Evolutionary conservation across 2,113 vertebrate genomes (phyloP), one percentile per base, ranked within the genome.

Genomic region (Syngnathus floridae): DNA sequence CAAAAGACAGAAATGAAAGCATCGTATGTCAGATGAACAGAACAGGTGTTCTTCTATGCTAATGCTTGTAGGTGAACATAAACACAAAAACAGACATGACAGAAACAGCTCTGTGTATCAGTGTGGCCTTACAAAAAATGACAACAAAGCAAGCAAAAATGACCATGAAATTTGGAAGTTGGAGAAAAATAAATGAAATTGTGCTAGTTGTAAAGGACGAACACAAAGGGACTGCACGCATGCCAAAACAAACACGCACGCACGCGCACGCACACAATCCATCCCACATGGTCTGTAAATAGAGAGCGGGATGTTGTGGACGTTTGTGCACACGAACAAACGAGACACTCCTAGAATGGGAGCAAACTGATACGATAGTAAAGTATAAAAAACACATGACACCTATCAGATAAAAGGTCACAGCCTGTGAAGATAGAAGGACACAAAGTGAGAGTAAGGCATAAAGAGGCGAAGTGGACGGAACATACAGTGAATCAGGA

Each of bases 201-300:
- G 55, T 57, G 31, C 55, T 19, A 7, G 17, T 37, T 35, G 12
- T 58, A 19, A 35, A 58, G 17, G 76, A 76, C 67, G 73, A 79
- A 70, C 64, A 61, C 76, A 84, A 81, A 75, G 69, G 67, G 82
- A 76, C 74, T 37, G 26, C 74, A 65, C 70, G 56, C 62, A 49
- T 63, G 45, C 21, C 38, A 45, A 52, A 54, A 13, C 4, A 22
- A 21, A 10, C n/a, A 48, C 26, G 2, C 26, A 26, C 26, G 26
- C 26, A 26, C 26, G 26, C 26, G 26, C 26, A 2, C 26, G 26
- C 62, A 46, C 41, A 58, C 63, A 71, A 57, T 82, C 79, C 82
- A 81, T 86, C 86, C 86, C 86, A 89, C 83, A 78, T 80, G 76
- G 74, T 84, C 86, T 86, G 79, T 77, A 88, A 88, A 88, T 86